A percentile compares a stretch with the other conserved stretches of the same genome.
Conservation (phyloP, 2,888 invertebrate species). For the Dynastes maya region DNA sequence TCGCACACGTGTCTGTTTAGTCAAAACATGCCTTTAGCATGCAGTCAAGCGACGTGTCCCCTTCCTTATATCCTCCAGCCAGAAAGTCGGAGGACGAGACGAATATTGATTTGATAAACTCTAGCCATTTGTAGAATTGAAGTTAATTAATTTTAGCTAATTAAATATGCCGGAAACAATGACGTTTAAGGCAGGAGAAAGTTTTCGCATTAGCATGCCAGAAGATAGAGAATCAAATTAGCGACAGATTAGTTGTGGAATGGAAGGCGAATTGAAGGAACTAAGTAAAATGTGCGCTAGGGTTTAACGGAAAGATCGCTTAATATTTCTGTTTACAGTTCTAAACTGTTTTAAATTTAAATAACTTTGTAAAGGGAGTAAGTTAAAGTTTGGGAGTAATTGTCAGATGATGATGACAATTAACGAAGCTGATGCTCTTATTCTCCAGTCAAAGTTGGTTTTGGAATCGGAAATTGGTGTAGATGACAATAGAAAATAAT, state of each 20-base stretch:
- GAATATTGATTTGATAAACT: conserved; percentile 31
- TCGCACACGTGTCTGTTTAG: conserved; percentile 9
- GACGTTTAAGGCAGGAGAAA: background rate
- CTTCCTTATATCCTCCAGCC: background rate
- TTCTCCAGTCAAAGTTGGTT: too few relatives aligned
- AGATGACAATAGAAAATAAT: too few relatives aligned
- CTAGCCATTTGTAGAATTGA: conserved; percentile 22
- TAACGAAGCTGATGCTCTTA: too few relatives aligned
- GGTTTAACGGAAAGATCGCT: too few relatives aligned
- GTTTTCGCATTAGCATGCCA: conserved; percentile 27
- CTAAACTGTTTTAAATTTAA: too few relatives aligned
- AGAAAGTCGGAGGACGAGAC: background rate
- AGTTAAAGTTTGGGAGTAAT: too few relatives aligned
- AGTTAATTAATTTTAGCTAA: conserved; percentile 37
- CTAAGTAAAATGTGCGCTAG: background rate
- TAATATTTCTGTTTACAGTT: too few relatives aligned
- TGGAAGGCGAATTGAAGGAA: background rate
- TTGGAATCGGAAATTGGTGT: too few relatives aligned
- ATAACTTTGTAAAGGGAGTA: too few relatives aligned
- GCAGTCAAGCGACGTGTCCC: conserved; percentile 1
- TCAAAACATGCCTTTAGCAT: conserved; percentile 21
- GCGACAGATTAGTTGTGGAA: conserved; percentile 5
- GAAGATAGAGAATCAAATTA: conserved; percentile 2
- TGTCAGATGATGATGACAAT: too few relatives aligned
- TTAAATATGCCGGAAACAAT: conserved; percentile 32